Evolutionary conservation across 2,888 invertebrate species (phyloP), one percentile per base, ranked within the genome.

Genomic region (Steinernema carpocapsae): DNA sequence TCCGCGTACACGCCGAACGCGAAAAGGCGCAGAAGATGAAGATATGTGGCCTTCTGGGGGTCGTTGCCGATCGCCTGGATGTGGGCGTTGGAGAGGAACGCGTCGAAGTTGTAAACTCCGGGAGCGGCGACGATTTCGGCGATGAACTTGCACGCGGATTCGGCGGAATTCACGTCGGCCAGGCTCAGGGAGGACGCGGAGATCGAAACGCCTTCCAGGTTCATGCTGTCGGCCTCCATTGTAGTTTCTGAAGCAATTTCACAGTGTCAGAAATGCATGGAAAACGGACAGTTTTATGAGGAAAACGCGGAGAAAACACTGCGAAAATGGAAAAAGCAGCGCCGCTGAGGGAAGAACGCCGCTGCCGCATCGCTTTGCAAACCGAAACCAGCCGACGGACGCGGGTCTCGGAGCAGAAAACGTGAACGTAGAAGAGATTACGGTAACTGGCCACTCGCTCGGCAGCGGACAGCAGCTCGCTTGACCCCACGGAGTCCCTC

Each of bases 91-190:
- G 48, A 14, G 17, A 48, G 48, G 14, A 48, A 48, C 19, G 17
- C 19, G 48, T 48, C 48, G 19, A 48, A 48, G 48, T n/a, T 17
- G 48, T 48, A 48, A 14, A 48, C 17, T 17, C 48, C 48, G 7
- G 48, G 48, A n/a, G 48, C 48, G 17, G 3, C 48, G 48, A 48
- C 19, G 48, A 48, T 19, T n/a, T 48, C 48, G 48, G n/a, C 3
- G 48, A 48, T 48, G 48, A 48, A 48, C 48, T 48, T 48, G 19
- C 48, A 48, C 7, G 48, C 48, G 48, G 48, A 48, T 48, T 48
- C 48, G 7, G 48, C 48, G 19, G n/a, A 48, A 14, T 17, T n/a
- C 17, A 48, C 48, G 48, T 48, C 48, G 48, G 48, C 48, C n/a
- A 48, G 19, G 19, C 19, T 48, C n/a, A 19, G 48, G 14, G 48